Base-by-base conservation (phyloP, 2,888 invertebrate genomes). In the Chelonus formosanus region DNA sequence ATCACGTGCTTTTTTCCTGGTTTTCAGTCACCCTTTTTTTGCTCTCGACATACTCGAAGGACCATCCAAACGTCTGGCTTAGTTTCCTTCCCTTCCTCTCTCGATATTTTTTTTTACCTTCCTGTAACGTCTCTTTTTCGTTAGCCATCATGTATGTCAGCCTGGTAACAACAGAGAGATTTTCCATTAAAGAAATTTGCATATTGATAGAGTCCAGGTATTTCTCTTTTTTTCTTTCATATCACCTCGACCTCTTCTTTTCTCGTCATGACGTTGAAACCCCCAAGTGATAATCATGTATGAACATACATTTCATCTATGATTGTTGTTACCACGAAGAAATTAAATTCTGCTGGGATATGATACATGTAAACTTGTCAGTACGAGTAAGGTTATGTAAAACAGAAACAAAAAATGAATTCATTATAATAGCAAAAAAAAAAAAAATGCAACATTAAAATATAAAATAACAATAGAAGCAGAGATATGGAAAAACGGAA, bases 131-230 rank as follows among this genome's bases (percentile, higher is more conserved):
- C 60, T 61, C 50, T 60, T 62, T 60, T 48, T 53, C 62, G 55
- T 67, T 59, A 34, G 20, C 10, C 32, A 47, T 61, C 65, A 35
- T 61, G 55, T 66, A 59, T 65, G 60, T 45, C 56, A 56, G 32
- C 4, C 63, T 50, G 63, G 67, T 68, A 70, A 73, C 68, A 70
- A 70, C 70, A 67, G 71, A 67, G 71, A 69, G 70, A 74, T 76
- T 78, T 79, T 77, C 74, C 78, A 79, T 79, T 78, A 79, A 71
- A 72, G 68, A 73, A 76, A 79, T 79, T 79, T 79, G 69, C 78
- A 79, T 79, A 78, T 78, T 78, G 77, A 79, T 79, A 73, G 75
- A 76, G 75, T 67, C 61, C 66, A 63, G 58, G 55, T 61, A 58
- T 56, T 63, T 45, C 45, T 45, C 62, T 43, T 62, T 50, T 63